Evolutionary conservation across 1,140 invertebrate genomes (phyloP).

Genomic region (Euglossa dilemma): DNA sequence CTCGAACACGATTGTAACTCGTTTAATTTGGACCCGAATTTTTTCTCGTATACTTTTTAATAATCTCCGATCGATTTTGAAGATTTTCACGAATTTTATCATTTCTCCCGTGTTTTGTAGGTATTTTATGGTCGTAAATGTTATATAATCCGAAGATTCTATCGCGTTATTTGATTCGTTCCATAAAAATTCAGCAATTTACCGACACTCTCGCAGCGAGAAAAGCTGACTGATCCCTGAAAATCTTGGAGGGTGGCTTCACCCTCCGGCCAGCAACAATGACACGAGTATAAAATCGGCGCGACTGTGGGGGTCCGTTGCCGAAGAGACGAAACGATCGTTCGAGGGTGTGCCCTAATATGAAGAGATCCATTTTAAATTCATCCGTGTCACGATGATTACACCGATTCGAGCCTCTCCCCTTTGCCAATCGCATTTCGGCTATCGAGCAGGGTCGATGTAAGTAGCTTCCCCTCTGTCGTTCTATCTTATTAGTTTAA

Average conservation of each 20-base stretch:
- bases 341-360: slow-evolving; percentile 8
- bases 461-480: slow-evolving; percentile 9
- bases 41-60: no score
- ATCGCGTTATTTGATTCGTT: neutral
- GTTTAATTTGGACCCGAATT: no score
- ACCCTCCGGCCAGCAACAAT: neutral
- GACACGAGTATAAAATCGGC: slow-evolving; percentile 2
- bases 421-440: slow-evolving; percentile 23
- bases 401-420: slow-evolving; percentile 41
- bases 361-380: slow-evolving; percentile 46
- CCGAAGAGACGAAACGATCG: neutral
- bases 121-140: neutral
- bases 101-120: no score
- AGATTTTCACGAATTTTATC: no score
- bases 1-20: no score
- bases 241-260: neutral
- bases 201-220: neutral
- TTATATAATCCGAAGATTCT: neutral
- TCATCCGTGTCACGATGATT: slow-evolving; percentile 48
- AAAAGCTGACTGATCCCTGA: neutral
- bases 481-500: slow-evolving; percentile 54
- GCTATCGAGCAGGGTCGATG: slow-evolving; percentile 4
- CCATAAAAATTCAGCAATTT: neutral
- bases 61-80: no score
- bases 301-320: neutral